Evolutionary conservation across 2,888 invertebrate genomes (phyloP), one percentile per base, ranked within the genome.

Genomic region (Ischnura elegans): DNA sequence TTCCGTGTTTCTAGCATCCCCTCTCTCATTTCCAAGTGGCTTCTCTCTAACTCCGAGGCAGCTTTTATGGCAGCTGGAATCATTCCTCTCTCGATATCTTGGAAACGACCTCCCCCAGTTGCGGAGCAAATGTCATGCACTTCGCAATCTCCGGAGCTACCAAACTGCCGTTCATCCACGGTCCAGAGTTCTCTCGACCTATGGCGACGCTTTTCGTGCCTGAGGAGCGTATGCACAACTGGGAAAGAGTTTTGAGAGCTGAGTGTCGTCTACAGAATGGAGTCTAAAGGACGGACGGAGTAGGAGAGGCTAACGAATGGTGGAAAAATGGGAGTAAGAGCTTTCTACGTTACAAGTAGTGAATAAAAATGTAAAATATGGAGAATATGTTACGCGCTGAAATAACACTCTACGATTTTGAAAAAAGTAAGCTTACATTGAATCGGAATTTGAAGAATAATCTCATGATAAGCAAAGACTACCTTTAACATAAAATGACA

Each of bases 21-120:
- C 76, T 36, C 76, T 51, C 76, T n/a, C 76, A 76, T 36, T 76
- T 76, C 76, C 76, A 36, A 76, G 76, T 76, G 76, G 76, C 36
- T 76, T 76, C 76, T 76, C 76, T 76, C 76, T 76, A 76, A 76
- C 36, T 76, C 76, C 36, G 36, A 13, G 76, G 10, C 76, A 29
- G 76, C 76, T 76, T 36, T 76, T 16, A 76, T 10, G 25, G n/a
- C 16, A 51, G 51, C 13, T n/a, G 29, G 66, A 36, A n/a, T n/a
- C n/a, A n/a, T n/a, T n/a, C 36, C 29, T 13, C 76, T 36, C 76
- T 76, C 76, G 36, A 36, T 13, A 29, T 36, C 76, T 76, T 36
- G 36, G 76, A 36, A 76, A 76, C 76, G 36, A 13, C 36, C 29
- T 2, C 76, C 76, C 3, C 36, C 2, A 51, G 51, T 6, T n/a